Base-by-base conservation (phyloP, 2,888 invertebrate species). In the Esperia sulphurella region DNA sequence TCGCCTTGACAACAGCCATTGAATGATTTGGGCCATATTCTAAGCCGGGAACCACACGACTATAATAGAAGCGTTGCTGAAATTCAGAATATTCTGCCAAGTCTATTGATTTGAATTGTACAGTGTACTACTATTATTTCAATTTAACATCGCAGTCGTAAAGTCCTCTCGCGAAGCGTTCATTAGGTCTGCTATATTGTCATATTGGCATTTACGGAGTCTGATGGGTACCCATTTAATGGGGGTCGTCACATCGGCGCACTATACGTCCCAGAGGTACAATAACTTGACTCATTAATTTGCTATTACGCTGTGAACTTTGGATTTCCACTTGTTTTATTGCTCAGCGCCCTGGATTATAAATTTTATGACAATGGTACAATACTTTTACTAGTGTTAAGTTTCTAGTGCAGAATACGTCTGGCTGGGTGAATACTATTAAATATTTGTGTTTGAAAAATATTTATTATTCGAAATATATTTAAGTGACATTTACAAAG, bases 251-350 rank as follows among this genome's bases (percentile, higher is more conserved):
- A 61, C 58, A n/a, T 40, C 21, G 58, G 57, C 43, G 58, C 48
- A 61, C 58, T 65, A 61, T 60, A 55, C 52, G 54, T 48, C 69
- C 65, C 68, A 42, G 52, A 58, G 64, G 68, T 56, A 56, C 55
- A 52, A 59, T 68, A 65, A 63, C 61, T 61, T 60, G 53, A 56
- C 49, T 52, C 54, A 57, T 57, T 54, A 57, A 54, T 46, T 49
- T 42, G 48, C 50, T 45, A 52, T 54, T 54, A 57, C 42, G 54
- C 35, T 37, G 29, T 51, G 49, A 54, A 53, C 54, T 54, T 54
- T 50, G 51, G 46, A 40, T 45, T 49, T 48, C 48, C 35, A 42
- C 46, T 43, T 41, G 45, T 41, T 49, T 49, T 49, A 49, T 49
- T 49, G 40, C 49, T 37, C 10, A 5, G 39, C 41, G 29, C 31